Evolutionary conservation across 2,797 vertebrate genomes (phyloP), one percentile per base, ranked within the genome.

Genomic region (Tolypeutes matacus): DNA sequence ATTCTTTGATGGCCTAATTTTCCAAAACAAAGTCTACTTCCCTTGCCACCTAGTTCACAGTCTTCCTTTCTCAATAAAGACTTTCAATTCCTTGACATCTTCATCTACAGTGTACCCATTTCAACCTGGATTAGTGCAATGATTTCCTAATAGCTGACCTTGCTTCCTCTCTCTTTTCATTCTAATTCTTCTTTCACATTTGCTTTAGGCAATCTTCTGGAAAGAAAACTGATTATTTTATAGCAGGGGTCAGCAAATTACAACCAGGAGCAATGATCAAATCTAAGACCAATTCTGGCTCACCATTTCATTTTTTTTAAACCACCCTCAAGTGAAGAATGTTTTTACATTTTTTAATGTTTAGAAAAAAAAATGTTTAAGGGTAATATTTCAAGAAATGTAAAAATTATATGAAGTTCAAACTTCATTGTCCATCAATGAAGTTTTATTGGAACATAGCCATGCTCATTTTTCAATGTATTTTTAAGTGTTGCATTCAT

Each of bases 331-430:
- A 58, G 8, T 25, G 70, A 60, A 83, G 34, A 83, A n/a, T 78
- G n/a, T 1, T 70, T 64, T 78, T 29, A 75, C 3, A 82, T 49
- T 82, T 67, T 89, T 56, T 20, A 53, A 4, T 73, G 39, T 25
- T 27, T 86, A 25, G 67, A 80, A 86, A 70, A 36, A 39, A 18
- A 56, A 75, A 39, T 53, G 4, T 56, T 20, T 15, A 17, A 53
- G 70, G 87, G 17, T 3, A 34, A 4, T 65, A 56, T 70, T 49
- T 77, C 36, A n/a, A 65, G 39, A 65, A n/a, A 65, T 80, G 49
- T 75, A 56, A 86, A 77, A 93, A 81, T 65, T 58, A 53, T 21
- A 46, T 81, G n/a, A 86, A 92, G 84, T 64, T 88, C 53, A 76
- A 29, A 20, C 81, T 82, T 67, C 31, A 75, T 6, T 31, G 20